Evolutionary conservation across 2,888 invertebrate genomes (phyloP).

Genomic region (Himalopsyche japonica): DNA sequence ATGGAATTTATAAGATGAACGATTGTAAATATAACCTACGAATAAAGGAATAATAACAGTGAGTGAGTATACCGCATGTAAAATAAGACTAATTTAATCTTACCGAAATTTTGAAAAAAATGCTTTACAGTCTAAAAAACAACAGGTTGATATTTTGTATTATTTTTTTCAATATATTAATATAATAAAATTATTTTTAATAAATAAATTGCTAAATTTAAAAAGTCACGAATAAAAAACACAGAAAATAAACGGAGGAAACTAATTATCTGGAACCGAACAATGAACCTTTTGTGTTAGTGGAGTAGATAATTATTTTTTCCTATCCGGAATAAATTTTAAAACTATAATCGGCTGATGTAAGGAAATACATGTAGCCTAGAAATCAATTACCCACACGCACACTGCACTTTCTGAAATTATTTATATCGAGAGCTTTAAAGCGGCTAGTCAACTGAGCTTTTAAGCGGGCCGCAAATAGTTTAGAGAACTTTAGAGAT

Average conservation of each 20-base stretch:
- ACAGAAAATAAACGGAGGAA: neutral
- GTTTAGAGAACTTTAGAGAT: no score
- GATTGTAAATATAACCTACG: no score
- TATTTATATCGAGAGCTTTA: neutral
- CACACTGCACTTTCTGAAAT: neutral
- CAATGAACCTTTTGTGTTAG: neutral
- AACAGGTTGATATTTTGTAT: neutral
- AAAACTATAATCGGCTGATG: neutral
- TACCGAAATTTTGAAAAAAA: no score
- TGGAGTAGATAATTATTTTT: neutral
- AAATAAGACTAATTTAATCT: no score
- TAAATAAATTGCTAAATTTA: neutral
- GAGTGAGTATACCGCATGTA: no score
- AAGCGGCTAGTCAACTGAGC: neutral
- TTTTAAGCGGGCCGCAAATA: neutral
- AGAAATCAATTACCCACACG: neutral
- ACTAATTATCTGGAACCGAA: neutral
- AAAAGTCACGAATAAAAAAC: neutral
- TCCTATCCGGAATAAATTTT: neutral
- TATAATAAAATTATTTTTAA: neutral
- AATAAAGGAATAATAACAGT: no score
- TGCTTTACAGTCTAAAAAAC: no score
- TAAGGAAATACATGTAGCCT: neutral
- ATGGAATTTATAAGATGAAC: no score
- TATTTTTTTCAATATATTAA: no score